Evolutionary conservation across 2,797 vertebrate genomes (phyloP).

Genomic region (Botia almorhae): DNA sequence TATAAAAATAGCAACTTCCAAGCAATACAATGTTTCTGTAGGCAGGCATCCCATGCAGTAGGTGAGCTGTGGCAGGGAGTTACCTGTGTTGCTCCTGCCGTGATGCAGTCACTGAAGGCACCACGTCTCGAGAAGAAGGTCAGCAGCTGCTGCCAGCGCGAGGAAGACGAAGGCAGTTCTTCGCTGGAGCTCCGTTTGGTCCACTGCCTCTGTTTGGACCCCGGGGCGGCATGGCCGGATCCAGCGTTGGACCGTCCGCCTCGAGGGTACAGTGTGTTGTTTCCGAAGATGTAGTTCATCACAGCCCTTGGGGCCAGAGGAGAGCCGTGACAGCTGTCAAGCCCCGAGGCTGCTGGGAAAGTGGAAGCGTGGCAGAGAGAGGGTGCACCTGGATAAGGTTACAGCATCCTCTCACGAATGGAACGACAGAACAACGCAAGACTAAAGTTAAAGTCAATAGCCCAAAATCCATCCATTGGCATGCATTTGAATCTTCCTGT

Average conservation of each 20-base stretch:
- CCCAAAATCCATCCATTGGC: slow-evolving; percentile 49
- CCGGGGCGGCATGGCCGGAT: slow-evolving; percentile 74
- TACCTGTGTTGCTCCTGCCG: slow-evolving; percentile 90
- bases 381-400: slow-evolving; percentile 80
- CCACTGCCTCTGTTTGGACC: slow-evolving; percentile 89
- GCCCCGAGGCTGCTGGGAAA: slow-evolving; percentile 61
- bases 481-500: slow-evolving; percentile 19
- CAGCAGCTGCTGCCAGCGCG: slow-evolving; percentile 95
- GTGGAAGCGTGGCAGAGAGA: slow-evolving; percentile 61
- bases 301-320: slow-evolving; percentile 66
- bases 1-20: background rate
- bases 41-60: slow-evolving; percentile 45
- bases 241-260: slow-evolving; percentile 82
- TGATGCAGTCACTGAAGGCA: slow-evolving; percentile 96
- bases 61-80: slow-evolving; percentile 59
- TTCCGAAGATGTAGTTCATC: slow-evolving; percentile 99
- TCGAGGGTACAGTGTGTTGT: slow-evolving; percentile 94
- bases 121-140: slow-evolving; percentile 93
- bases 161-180: slow-evolving; percentile 83
- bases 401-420: slow-evolving; percentile 80
- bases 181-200: slow-evolving; percentile 90
- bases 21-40: background rate
- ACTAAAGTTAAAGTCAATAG: slow-evolving; percentile 21
- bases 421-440: slow-evolving; percentile 34
- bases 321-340: slow-evolving; percentile 52